phyloP scores from a whole-genome alignment of 2,113 vertebrate genomes.

The Zosterops pallidus region DNA sequence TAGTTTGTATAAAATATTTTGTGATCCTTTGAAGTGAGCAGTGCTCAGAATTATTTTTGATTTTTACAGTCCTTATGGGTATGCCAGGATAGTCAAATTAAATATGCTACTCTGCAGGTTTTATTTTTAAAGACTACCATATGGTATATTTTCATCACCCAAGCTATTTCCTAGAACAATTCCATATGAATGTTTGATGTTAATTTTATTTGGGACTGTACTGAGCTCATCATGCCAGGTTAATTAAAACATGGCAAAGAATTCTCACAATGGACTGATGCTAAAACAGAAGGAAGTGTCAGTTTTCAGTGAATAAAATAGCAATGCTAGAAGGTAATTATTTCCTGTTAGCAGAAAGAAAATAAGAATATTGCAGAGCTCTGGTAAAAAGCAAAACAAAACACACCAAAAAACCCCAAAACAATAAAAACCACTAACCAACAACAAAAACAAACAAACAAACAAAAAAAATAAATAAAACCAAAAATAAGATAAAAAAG shows the following conservation, averaged over 20 bases:
- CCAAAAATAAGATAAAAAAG: background rate
- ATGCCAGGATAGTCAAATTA: slow-evolving; percentile 29
- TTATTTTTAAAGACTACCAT: slow-evolving; percentile 67
- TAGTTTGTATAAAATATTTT: slow-evolving; percentile 61
- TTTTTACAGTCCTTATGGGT: slow-evolving; percentile 36
- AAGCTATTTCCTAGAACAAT: slow-evolving; percentile 45
- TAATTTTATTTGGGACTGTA: slow-evolving; percentile 52
- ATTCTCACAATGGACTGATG: slow-evolving; percentile 29
- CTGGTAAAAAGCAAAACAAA: background rate
- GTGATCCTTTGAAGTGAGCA: slow-evolving; percentile 55
- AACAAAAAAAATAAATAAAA: background rate
- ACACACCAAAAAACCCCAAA: background rate
- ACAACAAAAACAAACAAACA: background rate
- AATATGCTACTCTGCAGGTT: slow-evolving; percentile 37
- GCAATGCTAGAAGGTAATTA: slow-evolving; percentile 6
- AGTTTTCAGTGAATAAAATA: slow-evolving; percentile 27
- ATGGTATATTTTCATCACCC: slow-evolving; percentile 48
- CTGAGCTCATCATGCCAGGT: slow-evolving; percentile 44
- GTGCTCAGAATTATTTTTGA: slow-evolving; percentile 43
- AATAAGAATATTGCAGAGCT: background rate
- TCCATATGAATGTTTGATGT: slow-evolving; percentile 29
- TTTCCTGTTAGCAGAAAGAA: slow-evolving; percentile 10
- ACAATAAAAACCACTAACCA: background rate
- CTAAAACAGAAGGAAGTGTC: slow-evolving; percentile 47
- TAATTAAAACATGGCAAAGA: slow-evolving; percentile 63